Conservation (phyloP, 2,113 vertebrate genomes). For the Ancistrus triradiatus region DNA sequence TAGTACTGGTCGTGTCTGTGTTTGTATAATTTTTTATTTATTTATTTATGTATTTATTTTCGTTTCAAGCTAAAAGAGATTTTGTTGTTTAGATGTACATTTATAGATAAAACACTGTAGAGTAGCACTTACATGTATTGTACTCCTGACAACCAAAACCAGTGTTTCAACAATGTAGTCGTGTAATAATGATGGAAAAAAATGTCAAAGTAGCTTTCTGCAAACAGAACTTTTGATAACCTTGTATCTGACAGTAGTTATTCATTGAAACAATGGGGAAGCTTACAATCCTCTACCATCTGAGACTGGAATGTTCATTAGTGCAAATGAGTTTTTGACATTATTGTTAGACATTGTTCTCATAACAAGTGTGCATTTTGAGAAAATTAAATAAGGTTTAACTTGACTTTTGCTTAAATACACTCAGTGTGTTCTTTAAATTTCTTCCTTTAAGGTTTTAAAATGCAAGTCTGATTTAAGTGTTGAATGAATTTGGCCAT, state of each 20-base stretch:
- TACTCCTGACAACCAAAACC: neutral
- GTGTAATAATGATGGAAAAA: neutral
- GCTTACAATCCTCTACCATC: neutral
- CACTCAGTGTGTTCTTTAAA: no score
- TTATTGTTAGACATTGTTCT: neutral
- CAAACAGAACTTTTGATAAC: neutral
- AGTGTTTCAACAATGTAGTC: neutral
- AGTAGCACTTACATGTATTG: neutral
- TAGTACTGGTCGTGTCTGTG: conserved; percentile 22
- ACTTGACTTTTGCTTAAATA: neutral
- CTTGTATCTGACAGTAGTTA: neutral
- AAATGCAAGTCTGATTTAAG: no score
- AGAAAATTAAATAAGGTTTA: neutral
- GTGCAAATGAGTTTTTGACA: neutral
- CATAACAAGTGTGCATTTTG: neutral
- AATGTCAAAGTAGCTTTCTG: neutral
- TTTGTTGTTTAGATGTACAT: no score
- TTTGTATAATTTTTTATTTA: conserved; percentile 43
- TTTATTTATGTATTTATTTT: conserved; percentile 67
- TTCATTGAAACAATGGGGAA: neutral
- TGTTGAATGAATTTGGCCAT: no score
- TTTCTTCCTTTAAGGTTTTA: no score
- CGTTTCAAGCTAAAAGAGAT: conserved; percentile 26
- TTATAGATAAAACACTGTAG: neutral
- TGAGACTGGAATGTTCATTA: neutral